phyloP scores from a whole-genome alignment of 2,797 vertebrate genomes.

The Masticophis lateralis region DNA sequence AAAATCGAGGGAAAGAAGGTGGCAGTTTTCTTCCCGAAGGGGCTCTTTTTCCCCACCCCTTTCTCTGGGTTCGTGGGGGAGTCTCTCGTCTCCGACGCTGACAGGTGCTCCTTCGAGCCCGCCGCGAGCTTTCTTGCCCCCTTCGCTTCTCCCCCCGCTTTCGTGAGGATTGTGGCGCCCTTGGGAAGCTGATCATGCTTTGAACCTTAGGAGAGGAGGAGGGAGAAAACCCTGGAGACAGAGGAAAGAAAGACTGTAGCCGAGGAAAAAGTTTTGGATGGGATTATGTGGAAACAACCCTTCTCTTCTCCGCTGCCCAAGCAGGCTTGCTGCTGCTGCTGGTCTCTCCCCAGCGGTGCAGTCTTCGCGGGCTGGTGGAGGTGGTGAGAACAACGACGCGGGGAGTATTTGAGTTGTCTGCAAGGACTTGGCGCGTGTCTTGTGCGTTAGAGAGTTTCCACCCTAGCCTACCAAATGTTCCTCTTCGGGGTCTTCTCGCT shows the following conservation, averaged over 20 bases:
- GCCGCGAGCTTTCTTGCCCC: conserved; percentile 15
- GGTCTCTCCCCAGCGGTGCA: conserved; percentile 73
- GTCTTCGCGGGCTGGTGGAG: conserved; percentile 78
- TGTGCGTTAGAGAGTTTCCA: conserved; percentile 62
- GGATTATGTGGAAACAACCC: conserved; percentile 92
- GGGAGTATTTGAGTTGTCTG: conserved; percentile 66
- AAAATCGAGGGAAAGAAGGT: background rate
- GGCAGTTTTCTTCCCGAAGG: conserved; percentile 2
- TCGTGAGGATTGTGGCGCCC: conserved; percentile 64
- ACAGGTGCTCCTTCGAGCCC: conserved; percentile 54
- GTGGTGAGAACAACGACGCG: conserved; percentile 66
- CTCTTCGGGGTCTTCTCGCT: conserved; percentile 88
- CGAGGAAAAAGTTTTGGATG: conserved; percentile 73
- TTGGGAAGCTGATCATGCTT: conserved; percentile 71
- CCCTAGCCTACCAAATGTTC: conserved; percentile 92
- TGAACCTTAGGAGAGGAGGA: conserved; percentile 47
- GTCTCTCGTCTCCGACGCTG: conserved; percentile 38
- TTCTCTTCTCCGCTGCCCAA: conserved; percentile 79
- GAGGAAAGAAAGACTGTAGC: conserved; percentile 60
- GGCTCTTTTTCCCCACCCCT: conserved; percentile 18
- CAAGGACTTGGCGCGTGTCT: conserved; percentile 66
- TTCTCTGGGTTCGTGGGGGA: conserved; percentile 15
- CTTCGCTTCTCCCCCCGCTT: conserved; percentile 8
- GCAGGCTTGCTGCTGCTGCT: conserved; percentile 79
- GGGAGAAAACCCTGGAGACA: conserved; percentile 67